Evolutionary conservation across 1,140 invertebrate genomes (phyloP), one percentile per base, ranked within the genome.

Genomic region (Vollenhovia emeryi): DNA sequence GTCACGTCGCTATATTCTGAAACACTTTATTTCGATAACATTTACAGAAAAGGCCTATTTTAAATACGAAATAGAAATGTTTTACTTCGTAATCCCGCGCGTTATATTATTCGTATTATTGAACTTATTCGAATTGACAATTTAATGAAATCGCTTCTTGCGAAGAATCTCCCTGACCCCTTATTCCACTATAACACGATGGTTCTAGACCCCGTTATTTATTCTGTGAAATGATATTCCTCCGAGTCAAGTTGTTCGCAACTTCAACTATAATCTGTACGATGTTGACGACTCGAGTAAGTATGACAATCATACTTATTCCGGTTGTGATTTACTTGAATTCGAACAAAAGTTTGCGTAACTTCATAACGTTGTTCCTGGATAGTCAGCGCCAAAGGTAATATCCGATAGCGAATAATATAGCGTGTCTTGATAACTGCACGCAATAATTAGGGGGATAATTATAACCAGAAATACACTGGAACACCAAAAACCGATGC

Each of bases 221-320:
- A 43, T 76, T 62, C 55, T 15, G 9, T 7, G 36, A 60, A 62
- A 30, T 62, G 21, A n/a, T 76, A 40, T 60, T 59, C 30, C n/a
- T 2, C 55, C 21, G 21, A 75, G 73, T 43, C 50, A 45, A 75
- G 57, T 76, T 60, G 73, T 60, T 62, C 15, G 24, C 13, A 76
- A 76, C 55, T 76, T 30, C 15, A 45, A 43, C 24, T 62, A 76
- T 45, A 76, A 74, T 75, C 57, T n/a, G 60, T 43, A 75, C n/a
- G 60, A 62, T 24, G 71, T 40, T 40, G 57, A 76, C 18, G 27
- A 76, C 57, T 43, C n/a, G 18, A 75, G 21, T 75, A 75, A 60
- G 71, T 60, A 27, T 60, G 55, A 76, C 73, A 52, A 62, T 30
- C 55, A 33, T 15, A 13, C 6, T 43, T 62, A 30, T 36, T 62